A percentile compares a stretch with the other conserved stretches of the same genome.
phyloP scores from a whole-genome alignment of 1,140 invertebrate species.

The Heliconius hermathena region DNA sequence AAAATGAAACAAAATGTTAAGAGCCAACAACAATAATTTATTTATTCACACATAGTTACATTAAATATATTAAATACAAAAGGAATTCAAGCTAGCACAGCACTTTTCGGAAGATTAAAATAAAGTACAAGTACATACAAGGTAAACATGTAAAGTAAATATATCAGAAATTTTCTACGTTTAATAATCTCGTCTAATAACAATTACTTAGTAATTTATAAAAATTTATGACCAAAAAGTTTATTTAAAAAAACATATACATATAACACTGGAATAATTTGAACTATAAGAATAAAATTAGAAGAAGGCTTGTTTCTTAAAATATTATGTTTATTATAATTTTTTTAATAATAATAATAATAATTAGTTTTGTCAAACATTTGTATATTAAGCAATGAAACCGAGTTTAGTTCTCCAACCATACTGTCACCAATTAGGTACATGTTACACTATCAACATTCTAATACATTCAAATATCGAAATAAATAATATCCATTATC shows the following conservation, averaged over 20 bases:
- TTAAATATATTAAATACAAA: conserved; percentile 58
- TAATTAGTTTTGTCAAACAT: not conserved
- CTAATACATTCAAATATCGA: conserved; percentile 15
- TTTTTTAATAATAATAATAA: not conserved
- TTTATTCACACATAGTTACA: conserved; percentile 70
- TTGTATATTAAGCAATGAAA: not conserved
- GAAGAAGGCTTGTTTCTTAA: not conserved
- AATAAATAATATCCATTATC: conserved; percentile 14
- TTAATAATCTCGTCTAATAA: not conserved
- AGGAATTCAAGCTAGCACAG: conserved; percentile 68
- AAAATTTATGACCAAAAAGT: conserved; percentile 1
- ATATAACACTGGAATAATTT: not conserved
- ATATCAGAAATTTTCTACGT: conserved; percentile 11
- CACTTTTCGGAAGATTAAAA: conserved; percentile 44
- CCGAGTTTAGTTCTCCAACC: not conserved
- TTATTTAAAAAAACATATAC: not conserved
- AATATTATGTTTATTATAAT: not conserved
- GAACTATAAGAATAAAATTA: not conserved
- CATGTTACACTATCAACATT: conserved; percentile 9
- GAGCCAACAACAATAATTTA: conserved; percentile 77
- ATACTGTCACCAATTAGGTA: not conserved
- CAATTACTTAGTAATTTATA: not conserved
- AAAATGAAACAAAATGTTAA: conserved; percentile 22
- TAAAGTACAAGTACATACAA: too few relatives aligned
- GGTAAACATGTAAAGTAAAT: conserved; percentile 27